phyloP scores from a whole-genome alignment of 2,797 vertebrate genomes.

The Hozukius guyotensis region DNA sequence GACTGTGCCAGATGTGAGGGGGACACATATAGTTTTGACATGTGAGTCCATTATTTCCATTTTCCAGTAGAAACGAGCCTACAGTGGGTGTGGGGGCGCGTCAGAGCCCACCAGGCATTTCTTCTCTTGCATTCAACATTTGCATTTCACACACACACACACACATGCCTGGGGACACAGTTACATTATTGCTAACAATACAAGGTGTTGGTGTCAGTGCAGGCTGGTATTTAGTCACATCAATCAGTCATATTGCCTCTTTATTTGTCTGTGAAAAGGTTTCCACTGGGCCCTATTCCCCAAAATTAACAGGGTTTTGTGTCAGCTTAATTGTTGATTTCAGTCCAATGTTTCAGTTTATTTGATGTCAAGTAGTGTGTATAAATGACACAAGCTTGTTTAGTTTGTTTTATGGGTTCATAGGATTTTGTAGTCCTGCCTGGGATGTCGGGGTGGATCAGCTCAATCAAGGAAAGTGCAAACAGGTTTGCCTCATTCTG shows the following conservation, averaged over 20 bases:
- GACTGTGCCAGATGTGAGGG: not conserved
- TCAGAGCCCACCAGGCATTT: not conserved
- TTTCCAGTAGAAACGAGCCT: not conserved
- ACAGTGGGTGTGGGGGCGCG: not conserved
- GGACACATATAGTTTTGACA: not conserved
- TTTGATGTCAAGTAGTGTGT: too few relatives aligned
- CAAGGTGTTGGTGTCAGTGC: not conserved
- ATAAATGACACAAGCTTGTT: too few relatives aligned
- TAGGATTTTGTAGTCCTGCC: too few relatives aligned
- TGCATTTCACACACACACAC: constrained; percentile 17
- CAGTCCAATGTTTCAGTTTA: too few relatives aligned
- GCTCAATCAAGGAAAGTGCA: too few relatives aligned
- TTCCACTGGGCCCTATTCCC: accelerated
- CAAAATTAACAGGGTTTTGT: too few relatives aligned
- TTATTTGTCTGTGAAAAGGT: not conserved
- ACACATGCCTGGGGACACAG: not conserved
- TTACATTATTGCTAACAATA: not conserved
- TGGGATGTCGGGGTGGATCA: too few relatives aligned
- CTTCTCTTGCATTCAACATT: constrained; percentile 11
- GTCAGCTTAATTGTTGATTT: too few relatives aligned
- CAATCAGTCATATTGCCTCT: not conserved
- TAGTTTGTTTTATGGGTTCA: too few relatives aligned
- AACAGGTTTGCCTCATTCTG: too few relatives aligned
- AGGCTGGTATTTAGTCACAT: not conserved
- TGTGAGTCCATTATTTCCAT: not conserved